Conservation (phyloP, 2,888 invertebrate species). For the Neocrepidodera transversa region DNA sequence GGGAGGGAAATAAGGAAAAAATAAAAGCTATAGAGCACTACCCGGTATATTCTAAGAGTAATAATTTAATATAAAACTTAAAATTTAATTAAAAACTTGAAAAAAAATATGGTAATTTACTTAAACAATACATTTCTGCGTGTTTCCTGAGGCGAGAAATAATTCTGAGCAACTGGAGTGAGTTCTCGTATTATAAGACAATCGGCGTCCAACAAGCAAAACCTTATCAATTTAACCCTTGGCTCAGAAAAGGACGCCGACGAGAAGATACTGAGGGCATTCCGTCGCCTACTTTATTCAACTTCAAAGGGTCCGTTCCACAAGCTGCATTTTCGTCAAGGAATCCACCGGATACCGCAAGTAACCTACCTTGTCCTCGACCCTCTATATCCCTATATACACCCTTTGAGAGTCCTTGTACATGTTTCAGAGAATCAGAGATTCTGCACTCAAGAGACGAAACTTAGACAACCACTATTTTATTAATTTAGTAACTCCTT, state of each 20-base stretch:
- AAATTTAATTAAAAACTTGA: background rate
- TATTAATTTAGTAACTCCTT: too few relatives aligned
- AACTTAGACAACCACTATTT: too few relatives aligned
- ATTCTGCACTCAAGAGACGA: background rate
- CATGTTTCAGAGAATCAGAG: background rate
- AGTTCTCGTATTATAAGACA: conserved; percentile 16
- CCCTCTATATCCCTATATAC: background rate
- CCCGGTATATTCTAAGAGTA: too few relatives aligned
- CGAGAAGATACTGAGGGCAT: conserved; percentile 1
- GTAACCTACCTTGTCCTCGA: conserved; percentile 1
- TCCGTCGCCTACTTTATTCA: conserved; percentile 19
- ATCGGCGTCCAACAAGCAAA: conserved; percentile 19
- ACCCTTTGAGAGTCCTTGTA: conserved; percentile 5
- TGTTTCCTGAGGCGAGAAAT: conserved; percentile 4
- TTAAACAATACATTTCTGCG: background rate
- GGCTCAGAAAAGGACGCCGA: conserved; percentile 9
- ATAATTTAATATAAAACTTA: too few relatives aligned
- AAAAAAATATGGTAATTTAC: background rate
- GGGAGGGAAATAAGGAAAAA: too few relatives aligned
- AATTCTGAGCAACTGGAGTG: conserved; percentile 15
- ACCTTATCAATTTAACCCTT: conserved; percentile 25
- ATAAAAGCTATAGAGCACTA: too few relatives aligned
- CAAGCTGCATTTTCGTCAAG: conserved; percentile 21
- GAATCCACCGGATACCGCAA: conserved; percentile 21
- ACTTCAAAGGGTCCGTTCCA: conserved; percentile 21